These are phyloP conservation scores for Cyrtodaria siliqua DNA, from an alignment of 2,888 invertebrate genomes.

Conservation along the genomic window DNA sequence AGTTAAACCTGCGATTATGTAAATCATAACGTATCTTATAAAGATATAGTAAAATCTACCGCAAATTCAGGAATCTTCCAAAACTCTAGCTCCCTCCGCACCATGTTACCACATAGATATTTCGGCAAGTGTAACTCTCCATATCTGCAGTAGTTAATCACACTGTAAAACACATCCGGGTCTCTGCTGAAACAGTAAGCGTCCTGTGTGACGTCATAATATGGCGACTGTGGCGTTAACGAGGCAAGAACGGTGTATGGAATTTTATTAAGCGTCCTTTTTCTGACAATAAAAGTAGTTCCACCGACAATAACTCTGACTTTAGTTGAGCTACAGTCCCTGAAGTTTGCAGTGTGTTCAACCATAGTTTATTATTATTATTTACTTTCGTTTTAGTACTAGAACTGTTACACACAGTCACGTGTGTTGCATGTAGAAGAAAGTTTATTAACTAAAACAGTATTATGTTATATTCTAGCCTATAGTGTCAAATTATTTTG, in stretches of 20 bases:
- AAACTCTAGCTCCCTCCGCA: constrained; percentile 1
- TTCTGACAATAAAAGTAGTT: constrained; percentile 5
- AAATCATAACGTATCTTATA: no score
- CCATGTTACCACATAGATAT: constrained; percentile 4
- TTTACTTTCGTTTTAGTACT: no score
- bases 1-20: no score
- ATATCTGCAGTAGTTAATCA: constrained; percentile 1
- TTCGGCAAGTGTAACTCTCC: constrained; percentile 12
- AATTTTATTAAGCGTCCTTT: neutral
- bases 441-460: no score
- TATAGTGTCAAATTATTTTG: no score
- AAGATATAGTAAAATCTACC: constrained; percentile 1
- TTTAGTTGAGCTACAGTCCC: no score
- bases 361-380: no score
- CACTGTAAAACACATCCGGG: constrained; percentile 16
- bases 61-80: neutral
- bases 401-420: no score
- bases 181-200: constrained; percentile 3
- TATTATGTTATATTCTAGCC: no score
- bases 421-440: no score
- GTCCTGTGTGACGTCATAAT: constrained; percentile 8
- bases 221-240: constrained; percentile 1
- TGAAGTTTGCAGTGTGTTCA: no score
- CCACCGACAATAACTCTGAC: neutral
- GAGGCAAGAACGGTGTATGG: neutral